Conservation (phyloP, 2,888 invertebrate genomes). For the Trichogramma dendrolimi region DNA sequence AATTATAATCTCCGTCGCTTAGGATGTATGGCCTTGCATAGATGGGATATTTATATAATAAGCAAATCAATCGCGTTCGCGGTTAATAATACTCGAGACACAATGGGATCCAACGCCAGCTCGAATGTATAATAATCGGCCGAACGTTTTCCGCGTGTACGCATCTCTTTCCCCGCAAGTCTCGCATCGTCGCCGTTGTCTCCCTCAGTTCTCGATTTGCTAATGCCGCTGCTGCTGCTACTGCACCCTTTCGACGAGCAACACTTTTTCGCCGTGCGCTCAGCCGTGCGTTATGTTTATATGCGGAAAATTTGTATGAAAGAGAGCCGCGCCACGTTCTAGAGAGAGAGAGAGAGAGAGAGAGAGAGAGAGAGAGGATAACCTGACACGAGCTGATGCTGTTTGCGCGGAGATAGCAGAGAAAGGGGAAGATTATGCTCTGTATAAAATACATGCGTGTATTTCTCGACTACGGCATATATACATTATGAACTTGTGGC, state of each 20-base stretch:
- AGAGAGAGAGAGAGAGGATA: slow-evolving; percentile 8
- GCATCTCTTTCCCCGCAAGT: slow-evolving; percentile 10
- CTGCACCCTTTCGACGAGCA: slow-evolving; percentile 10
- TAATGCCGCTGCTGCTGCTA: background rate
- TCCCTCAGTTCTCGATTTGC: background rate
- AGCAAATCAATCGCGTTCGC: no score
- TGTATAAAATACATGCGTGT: slow-evolving; percentile 24
- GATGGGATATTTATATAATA: no score
- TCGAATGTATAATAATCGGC: no score
- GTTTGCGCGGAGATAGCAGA: background rate
- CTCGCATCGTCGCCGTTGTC: background rate
- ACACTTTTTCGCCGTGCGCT: slow-evolving; percentile 13
- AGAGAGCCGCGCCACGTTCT: background rate
- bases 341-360: slow-evolving; percentile 1
- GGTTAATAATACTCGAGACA: no score
- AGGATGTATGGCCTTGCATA: no score
- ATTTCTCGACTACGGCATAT: no score
- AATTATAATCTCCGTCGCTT: no score
- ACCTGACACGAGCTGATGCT: background rate
- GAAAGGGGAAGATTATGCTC: slow-evolving; percentile 21
- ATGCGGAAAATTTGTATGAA: slow-evolving; percentile 14
- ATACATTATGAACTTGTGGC: no score
- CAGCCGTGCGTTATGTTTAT: slow-evolving; percentile 19
- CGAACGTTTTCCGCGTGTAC: background rate
- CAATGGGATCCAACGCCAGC: no score